Evolutionary conservation across 2,113 vertebrate genomes (phyloP).

Genomic region (Sporophila hypoxantha): DNA sequence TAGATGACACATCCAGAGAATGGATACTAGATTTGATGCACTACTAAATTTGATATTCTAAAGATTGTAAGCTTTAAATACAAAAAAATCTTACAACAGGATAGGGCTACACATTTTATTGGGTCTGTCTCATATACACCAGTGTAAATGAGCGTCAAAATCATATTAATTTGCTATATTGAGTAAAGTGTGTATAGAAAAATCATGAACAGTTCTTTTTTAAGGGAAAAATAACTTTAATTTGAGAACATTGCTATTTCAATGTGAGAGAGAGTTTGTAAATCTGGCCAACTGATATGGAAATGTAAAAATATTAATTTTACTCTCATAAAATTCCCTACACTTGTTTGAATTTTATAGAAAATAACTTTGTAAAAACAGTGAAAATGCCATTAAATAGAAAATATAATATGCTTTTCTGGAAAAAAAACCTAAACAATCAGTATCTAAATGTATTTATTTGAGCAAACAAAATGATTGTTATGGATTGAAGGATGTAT

Average conservation of each 20-base stretch:
- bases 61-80: not conserved
- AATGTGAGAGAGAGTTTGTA: not conserved
- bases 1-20: not conserved
- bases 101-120: not conserved
- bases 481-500: not conserved
- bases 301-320: not conserved
- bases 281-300: not conserved
- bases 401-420: not conserved
- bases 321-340: not conserved
- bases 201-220: not conserved
- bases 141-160: not conserved
- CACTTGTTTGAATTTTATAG: not conserved
- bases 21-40: not conserved
- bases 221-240: not conserved
- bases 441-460: not conserved
- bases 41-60: not conserved
- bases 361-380: not conserved
- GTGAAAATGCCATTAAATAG: not conserved
- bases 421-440: not conserved
- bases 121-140: accelerated
- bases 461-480: not conserved
- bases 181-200: not conserved
- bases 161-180: not conserved
- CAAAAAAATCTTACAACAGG: not conserved
- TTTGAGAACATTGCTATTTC: not conserved